Evolutionary conservation across 2,888 invertebrate species (phyloP).

Genomic region (Chalcis sispes): DNA sequence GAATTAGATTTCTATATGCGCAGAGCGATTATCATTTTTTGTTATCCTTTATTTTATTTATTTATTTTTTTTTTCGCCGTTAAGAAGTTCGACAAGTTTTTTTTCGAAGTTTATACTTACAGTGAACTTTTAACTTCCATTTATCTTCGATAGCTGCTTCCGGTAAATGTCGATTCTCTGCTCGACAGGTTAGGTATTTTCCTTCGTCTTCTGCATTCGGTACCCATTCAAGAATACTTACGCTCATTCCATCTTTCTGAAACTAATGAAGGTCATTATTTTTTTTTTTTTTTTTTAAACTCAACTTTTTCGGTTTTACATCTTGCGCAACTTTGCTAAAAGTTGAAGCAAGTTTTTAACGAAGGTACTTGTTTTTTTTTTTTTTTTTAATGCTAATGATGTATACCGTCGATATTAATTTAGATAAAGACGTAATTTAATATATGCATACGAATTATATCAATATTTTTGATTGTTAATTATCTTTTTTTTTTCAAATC

Average conservation of each 20-base stretch:
- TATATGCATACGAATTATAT: too few relatives aligned
- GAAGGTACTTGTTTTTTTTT: too few relatives aligned
- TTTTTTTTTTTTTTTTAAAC: slow-evolving; percentile 8
- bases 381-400: too few relatives aligned
- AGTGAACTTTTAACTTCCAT: slow-evolving; percentile 91
- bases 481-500: too few relatives aligned
- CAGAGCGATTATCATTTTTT: slow-evolving; percentile 35
- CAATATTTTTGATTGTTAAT: too few relatives aligned
- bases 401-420: too few relatives aligned
- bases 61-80: not conserved
- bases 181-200: slow-evolving; percentile 91
- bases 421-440: too few relatives aligned
- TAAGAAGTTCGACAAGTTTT: slow-evolving; percentile 44
- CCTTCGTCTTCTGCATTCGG: slow-evolving; percentile 93
- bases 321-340: too few relatives aligned
- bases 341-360: too few relatives aligned
- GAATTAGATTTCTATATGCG: slow-evolving; percentile 41
- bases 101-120: slow-evolving; percentile 80
- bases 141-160: slow-evolving; percentile 91
- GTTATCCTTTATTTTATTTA: slow-evolving; percentile 16
- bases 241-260: slow-evolving; percentile 66
- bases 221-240: slow-evolving; percentile 83
- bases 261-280: slow-evolving; percentile 61
- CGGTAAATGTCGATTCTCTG: slow-evolving; percentile 90
- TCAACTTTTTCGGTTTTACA: too few relatives aligned